These are phyloP conservation scores for Rhagologus leucostigma DNA, from an alignment of 2,113 vertebrate species.

Conservation along the genomic window DNA sequence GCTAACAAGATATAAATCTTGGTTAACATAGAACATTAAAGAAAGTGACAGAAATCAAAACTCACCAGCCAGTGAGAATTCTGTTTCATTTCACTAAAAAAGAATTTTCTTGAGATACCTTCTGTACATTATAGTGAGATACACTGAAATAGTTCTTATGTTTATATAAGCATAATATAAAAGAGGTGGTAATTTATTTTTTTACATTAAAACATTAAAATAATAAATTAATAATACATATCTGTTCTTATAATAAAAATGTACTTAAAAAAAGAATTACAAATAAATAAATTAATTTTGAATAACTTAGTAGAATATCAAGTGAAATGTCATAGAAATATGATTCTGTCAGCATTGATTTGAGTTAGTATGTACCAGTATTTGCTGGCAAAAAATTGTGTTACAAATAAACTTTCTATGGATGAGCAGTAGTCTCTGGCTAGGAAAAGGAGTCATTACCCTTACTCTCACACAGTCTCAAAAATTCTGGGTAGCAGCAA, in stretches of 20 bases:
- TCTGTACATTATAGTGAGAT: neutral
- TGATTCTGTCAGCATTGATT: accelerated
- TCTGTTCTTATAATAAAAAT: neutral
- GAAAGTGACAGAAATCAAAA: neutral
- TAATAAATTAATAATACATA: neutral
- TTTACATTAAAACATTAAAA: neutral
- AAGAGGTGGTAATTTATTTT: neutral
- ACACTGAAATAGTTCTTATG: neutral
- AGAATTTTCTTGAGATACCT: neutral
- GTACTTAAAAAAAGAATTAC: neutral
- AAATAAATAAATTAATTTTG: neutral
- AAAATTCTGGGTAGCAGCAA: neutral
- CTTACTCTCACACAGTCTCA: neutral
- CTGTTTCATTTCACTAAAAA: neutral
- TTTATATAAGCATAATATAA: neutral
- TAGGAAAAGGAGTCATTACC: neutral
- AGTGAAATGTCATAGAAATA: neutral
- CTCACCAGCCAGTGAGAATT: neutral
- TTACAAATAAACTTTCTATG: neutral
- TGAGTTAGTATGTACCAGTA: neutral
- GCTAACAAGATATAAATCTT: too few species aligned
- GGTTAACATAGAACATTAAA: neutral
- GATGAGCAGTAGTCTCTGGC: neutral
- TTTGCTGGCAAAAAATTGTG: neutral
- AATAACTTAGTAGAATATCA: neutral